These are phyloP conservation scores for Eristalinus sepulchralis DNA, from an alignment of 2,888 invertebrate species.

Conservation along the genomic window DNA sequence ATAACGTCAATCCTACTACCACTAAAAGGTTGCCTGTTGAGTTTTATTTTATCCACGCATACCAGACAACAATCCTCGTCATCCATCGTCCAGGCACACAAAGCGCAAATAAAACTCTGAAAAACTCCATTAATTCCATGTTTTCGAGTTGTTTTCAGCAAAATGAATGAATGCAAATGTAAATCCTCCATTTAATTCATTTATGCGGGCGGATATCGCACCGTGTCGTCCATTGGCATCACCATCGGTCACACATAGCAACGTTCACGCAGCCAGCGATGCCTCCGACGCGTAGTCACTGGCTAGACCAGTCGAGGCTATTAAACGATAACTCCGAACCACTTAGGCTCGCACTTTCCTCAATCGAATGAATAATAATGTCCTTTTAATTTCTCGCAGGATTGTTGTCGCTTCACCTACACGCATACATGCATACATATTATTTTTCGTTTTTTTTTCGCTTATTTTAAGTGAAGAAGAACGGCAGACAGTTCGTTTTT, in stretches of 20 bases:
- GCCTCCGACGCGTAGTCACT: neutral
- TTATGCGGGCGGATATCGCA: conserved; percentile 56
- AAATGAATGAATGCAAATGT: conserved; percentile 56
- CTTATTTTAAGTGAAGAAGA: neutral
- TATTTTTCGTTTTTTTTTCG: neutral
- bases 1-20: neutral
- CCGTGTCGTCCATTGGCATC: conserved; percentile 27
- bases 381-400: conserved; percentile 62
- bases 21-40: neutral
- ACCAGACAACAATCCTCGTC: neutral
- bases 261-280: too few species aligned
- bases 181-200: conserved; percentile 56
- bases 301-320: neutral
- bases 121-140: conserved; percentile 47
- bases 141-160: conserved; percentile 43
- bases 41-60: neutral
- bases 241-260: neutral
- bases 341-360: conserved; percentile 68
- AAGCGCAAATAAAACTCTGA: conserved; percentile 5
- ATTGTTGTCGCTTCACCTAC: conserved; percentile 8
- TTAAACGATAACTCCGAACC: conserved; percentile 63
- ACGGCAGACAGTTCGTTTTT: neutral
- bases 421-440: neutral
- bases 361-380: conserved; percentile 70
- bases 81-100: neutral